These are phyloP conservation scores for Harmothoe impar DNA, from an alignment of 2,888 invertebrate genomes.

Conservation along the genomic window DNA sequence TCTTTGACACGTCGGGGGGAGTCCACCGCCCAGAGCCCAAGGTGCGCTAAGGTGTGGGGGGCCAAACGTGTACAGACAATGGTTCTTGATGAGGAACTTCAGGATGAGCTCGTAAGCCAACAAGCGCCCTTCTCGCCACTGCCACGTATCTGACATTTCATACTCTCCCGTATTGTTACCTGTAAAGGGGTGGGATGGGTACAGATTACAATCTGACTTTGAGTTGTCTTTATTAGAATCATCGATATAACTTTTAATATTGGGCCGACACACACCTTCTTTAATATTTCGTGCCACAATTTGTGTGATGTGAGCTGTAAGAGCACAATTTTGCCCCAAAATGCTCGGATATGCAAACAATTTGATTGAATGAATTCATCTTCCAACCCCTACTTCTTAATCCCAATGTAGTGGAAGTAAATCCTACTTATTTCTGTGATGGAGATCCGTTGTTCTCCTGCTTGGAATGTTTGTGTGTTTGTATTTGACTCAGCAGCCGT, in stretches of 20 bases:
- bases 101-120: conserved; percentile 81
- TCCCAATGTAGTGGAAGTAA: too few relatives aligned
- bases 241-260: too few relatives aligned
- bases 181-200: not conserved
- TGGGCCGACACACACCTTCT: too few relatives aligned
- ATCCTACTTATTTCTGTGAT: conserved; percentile 15
- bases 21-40: not conserved
- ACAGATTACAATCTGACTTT: too few relatives aligned
- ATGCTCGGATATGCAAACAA: too few relatives aligned
- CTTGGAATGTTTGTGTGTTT: not conserved
- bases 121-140: conserved; percentile 80
- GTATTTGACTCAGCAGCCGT: not conserved
- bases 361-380: too few relatives aligned
- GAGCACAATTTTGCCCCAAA: too few relatives aligned
- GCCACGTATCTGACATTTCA: conserved; percentile 75
- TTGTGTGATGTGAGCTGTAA: too few relatives aligned
- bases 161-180: not conserved
- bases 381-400: too few relatives aligned
- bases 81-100: conserved; percentile 80
- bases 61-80: conserved; percentile 80
- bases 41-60: conserved; percentile 68
- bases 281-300: too few relatives aligned
- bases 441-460: not conserved
- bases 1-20: not conserved
- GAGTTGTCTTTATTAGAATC: too few relatives aligned